A percentile compares a stretch with the other conserved stretches of the same genome.
phyloP scores from a whole-genome alignment of 2,113 vertebrate species.

The Festucalex cinctus region DNA sequence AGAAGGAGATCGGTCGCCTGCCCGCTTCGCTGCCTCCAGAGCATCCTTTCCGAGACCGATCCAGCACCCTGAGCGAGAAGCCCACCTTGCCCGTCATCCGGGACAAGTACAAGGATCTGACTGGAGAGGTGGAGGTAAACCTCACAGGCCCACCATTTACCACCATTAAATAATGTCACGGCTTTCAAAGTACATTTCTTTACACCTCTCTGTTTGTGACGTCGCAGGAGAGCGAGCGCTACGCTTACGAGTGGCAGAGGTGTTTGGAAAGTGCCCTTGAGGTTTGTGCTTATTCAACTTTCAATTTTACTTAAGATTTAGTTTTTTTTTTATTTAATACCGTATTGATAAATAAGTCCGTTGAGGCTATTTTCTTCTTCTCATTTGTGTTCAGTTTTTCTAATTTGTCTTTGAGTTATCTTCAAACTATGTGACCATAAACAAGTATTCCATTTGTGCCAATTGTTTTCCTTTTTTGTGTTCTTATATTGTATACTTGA shows the following conservation, averaged over 20 bases:
- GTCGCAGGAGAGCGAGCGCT: constrained; percentile 91
- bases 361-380: too few species aligned
- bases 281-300: constrained; percentile 71
- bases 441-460: too few species aligned
- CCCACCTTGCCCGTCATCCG: constrained; percentile 90
- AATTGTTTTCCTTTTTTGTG: too few species aligned
- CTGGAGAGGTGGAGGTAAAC: constrained; percentile 95
- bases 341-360: too few species aligned
- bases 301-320: too few species aligned
- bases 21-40: constrained; percentile 80
- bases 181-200: not conserved
- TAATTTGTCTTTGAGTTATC: too few species aligned
- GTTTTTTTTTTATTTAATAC: too few species aligned
- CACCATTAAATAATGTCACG: constrained; percentile 9
- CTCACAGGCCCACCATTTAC: not conserved
- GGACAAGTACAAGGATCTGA: constrained; percentile 98
- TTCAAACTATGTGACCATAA: too few species aligned
- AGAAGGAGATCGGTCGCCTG: constrained; percentile 86
- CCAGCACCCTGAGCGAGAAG: constrained; percentile 91
- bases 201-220: constrained; percentile 18
- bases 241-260: constrained; percentile 94
- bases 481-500: too few species aligned
- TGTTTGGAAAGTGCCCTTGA: constrained; percentile 91
- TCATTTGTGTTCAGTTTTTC: too few species aligned
- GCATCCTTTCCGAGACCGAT: constrained; percentile 88